A percentile compares a stretch with the other conserved stretches of the same genome.
Evolutionary conservation across 2,797 vertebrate genomes (phyloP).

Genomic region (Xyrichtys novacula): DNA sequence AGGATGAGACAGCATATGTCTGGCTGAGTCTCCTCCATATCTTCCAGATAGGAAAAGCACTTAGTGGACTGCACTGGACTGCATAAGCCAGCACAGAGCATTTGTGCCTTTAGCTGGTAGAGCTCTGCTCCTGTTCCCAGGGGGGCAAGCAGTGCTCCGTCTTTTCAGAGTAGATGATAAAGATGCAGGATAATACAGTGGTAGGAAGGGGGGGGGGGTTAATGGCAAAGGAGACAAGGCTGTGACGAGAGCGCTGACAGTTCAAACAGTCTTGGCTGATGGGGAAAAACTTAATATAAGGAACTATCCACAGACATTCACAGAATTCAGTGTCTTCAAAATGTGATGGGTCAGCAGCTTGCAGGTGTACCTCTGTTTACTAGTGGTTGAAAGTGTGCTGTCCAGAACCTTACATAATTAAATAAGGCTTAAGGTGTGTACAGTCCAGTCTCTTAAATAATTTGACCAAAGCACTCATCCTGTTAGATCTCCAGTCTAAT

Average conservation of each 20-base stretch:
- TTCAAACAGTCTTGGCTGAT: slow-evolving; percentile 39
- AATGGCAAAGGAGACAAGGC: slow-evolving; percentile 49
- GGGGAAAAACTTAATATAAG: slow-evolving; percentile 16
- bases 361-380: background rate
- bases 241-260: slow-evolving; percentile 42
- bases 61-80: slow-evolving; percentile 61
- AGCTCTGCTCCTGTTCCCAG: slow-evolving; percentile 66
- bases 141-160: slow-evolving; percentile 45
- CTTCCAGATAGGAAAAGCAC: slow-evolving; percentile 72
- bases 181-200: slow-evolving; percentile 67
- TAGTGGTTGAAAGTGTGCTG: slow-evolving; percentile 14
- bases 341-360: slow-evolving; percentile 25
- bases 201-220: slow-evolving; percentile 17
- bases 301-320: background rate
- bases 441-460: slow-evolving; percentile 16
- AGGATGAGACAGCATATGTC: slow-evolving; percentile 69
- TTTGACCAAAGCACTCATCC: slow-evolving; percentile 15
- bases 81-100: slow-evolving; percentile 57
- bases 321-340: slow-evolving; percentile 14
- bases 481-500: slow-evolving; percentile 37
- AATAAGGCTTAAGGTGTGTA: slow-evolving; percentile 8
- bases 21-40: slow-evolving; percentile 55
- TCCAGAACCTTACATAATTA: slow-evolving; percentile 17
- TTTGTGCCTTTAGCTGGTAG: slow-evolving; percentile 66
- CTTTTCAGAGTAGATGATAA: slow-evolving; percentile 69